phyloP scores from a whole-genome alignment of 2,888 invertebrate species.

The Cyclophora albipunctata region DNA sequence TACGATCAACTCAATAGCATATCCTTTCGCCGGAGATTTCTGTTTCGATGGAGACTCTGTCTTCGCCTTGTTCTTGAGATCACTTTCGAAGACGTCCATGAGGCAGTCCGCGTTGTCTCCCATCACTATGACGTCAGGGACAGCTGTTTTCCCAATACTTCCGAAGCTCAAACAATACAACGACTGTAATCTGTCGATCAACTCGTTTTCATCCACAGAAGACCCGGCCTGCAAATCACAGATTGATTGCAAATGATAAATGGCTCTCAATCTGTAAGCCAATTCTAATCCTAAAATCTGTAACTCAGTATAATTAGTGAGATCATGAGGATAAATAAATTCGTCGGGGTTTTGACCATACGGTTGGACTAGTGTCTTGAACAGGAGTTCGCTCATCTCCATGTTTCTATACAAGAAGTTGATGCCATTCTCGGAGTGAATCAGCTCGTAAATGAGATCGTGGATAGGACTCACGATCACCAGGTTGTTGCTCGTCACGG shows the following conservation, averaged over 20 bases:
- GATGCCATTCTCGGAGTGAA: conserved; percentile 80
- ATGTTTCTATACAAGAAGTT: conserved; percentile 79
- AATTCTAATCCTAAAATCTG: conserved; percentile 83
- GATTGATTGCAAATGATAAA: conserved; percentile 81
- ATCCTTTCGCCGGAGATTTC: conserved; percentile 87
- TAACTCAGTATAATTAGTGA: conserved; percentile 69
- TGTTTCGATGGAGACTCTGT: conserved; percentile 78
- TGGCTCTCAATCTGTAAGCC: conserved; percentile 81
- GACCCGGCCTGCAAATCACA: conserved; percentile 70
- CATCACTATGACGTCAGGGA: conserved; percentile 82
- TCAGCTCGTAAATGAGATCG: conserved; percentile 79
- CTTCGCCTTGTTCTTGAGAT: conserved; percentile 68
- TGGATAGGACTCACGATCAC: conserved; percentile 80
- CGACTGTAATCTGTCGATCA: conserved; percentile 82
- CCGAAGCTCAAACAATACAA: conserved; percentile 85
- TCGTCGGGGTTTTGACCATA: conserved; percentile 69
- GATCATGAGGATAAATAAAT: conserved; percentile 61
- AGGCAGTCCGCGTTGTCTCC: conserved; percentile 83
- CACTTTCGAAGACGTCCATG: conserved; percentile 81
- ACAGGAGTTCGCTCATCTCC: conserved; percentile 75
- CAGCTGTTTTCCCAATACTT: conserved; percentile 80
- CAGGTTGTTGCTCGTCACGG: conserved; percentile 77
- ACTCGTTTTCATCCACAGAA: conserved; percentile 72
- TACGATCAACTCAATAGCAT: conserved; percentile 85
- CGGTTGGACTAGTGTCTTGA: conserved; percentile 76